A percentile compares a stretch with the other conserved stretches of the same genome.
Conservation (phyloP, 2,113 vertebrate species). For the Cyanistes caeruleus region DNA sequence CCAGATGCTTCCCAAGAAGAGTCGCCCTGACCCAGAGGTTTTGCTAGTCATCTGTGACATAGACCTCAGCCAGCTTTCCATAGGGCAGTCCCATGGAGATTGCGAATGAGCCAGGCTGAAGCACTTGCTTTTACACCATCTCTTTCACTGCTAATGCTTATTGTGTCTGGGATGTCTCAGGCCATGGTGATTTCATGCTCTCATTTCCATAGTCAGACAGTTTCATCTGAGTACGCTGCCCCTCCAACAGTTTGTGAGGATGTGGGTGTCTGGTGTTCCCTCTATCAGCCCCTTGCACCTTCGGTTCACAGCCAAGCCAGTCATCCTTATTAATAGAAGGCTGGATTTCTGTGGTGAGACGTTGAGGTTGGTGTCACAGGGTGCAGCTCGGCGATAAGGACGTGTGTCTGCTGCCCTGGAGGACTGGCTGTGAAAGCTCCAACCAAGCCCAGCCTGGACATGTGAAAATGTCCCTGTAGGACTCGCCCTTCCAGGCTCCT, state of each 20-base stretch:
- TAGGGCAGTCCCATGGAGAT: not conserved
- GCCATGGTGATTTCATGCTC: not conserved
- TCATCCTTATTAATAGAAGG: constrained; percentile 55
- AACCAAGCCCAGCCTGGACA: not conserved
- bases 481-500: not conserved
- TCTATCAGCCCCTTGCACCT: constrained; percentile 52
- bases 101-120: not conserved
- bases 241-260: not conserved
- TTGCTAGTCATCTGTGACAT: constrained; percentile 38
- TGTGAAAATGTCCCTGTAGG: not conserved
- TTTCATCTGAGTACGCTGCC: not conserved
- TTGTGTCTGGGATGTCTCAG: not conserved
- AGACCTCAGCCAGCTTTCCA: not conserved
- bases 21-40: not conserved
- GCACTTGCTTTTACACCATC: not conserved
- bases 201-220: not conserved
- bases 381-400: constrained; percentile 6
- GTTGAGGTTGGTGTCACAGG: constrained; percentile 62
- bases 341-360: constrained; percentile 65
- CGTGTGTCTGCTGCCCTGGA: accelerated
- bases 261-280: constrained; percentile 4
- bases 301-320: not conserved
- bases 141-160: not conserved
- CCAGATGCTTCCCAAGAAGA: constrained; percentile 4
- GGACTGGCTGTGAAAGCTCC: not conserved